Evolutionary conservation across 2,113 vertebrate species (phyloP), one percentile per base, ranked within the genome.

Genomic region (Chloropsis cyanopogon): DNA sequence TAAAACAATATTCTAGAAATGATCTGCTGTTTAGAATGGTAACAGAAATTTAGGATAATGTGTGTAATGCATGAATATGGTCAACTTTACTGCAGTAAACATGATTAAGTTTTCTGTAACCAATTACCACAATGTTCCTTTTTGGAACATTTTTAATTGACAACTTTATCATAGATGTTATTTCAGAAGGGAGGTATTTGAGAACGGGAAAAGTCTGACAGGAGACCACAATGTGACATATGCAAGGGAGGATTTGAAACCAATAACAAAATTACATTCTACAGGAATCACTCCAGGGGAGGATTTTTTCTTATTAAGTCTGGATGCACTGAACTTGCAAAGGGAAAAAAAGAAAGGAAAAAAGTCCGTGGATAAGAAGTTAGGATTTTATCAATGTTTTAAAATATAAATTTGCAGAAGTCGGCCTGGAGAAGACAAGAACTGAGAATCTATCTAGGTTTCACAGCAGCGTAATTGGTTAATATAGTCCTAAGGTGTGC

Each of bases 311-410:
- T 56, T 59, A 12, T 14, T 24, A 66, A 63, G 2, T 17, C 3
- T 66, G 6, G 6, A 52, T 68, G 12, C 21, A 41, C 19, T 64
- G 50, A 78, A 82, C 81, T 84, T 84, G 3, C 8, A 41, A 39
- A 25, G 4, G 4, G 1, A 12, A n/a, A 20, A 47, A 25, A 26
- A 10, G 3, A 24, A 23, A 2, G 2, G 9, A 49, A 49, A 65
- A 82, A 21, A 7, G 2, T 57, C 5, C 59, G 3, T 63, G 18
- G 9, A 69, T 61, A 57, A 82, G 10, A 79, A 15, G 5, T 52
- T 41, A 59, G 12, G 11, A 6, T 47, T 92, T 82, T 76, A 5
- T 31, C n/a, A 52, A 7, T 35, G 3, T 33, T 91, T 87, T 87
- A 64, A 82, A 81, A 70, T 12, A 66, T 1, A 52, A 39, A 64